phyloP scores from a whole-genome alignment of 2,888 invertebrate genomes.

The Gymnoscelis rufifasciata region DNA sequence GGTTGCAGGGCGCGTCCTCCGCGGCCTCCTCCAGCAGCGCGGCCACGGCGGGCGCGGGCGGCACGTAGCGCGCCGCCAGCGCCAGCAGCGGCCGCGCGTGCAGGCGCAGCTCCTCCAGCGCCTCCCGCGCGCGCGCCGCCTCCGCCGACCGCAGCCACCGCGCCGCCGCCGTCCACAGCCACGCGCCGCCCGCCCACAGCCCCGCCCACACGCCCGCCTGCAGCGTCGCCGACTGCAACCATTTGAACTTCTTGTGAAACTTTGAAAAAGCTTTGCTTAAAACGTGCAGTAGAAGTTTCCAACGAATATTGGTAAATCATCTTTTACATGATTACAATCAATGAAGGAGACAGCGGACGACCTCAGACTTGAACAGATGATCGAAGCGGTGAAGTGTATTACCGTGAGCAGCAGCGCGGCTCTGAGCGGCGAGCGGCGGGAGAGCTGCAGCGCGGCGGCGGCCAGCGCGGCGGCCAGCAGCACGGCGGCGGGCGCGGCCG shows the following conservation, averaged over 20 bases:
- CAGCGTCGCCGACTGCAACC: conserved; percentile 41
- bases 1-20: conserved; percentile 47
- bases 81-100: conserved; percentile 35
- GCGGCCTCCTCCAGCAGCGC: conserved; percentile 46
- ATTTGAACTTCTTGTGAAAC: too few species aligned
- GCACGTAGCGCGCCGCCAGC: conserved; percentile 40
- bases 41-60: conserved; percentile 39
- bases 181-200: conserved; percentile 32
- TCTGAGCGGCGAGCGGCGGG: conserved; percentile 28
- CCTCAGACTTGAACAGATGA: too few species aligned
- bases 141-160: conserved; percentile 33
- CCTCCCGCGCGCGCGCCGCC: conserved; percentile 33
- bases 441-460: conserved; percentile 33
- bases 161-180: conserved; percentile 38
- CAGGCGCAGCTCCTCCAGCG: conserved; percentile 38
- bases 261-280: too few species aligned
- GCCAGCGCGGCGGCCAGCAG: conserved; percentile 45
- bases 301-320: too few species aligned
- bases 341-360: too few species aligned
- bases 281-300: too few species aligned
- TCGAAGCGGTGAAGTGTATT: too few species aligned
- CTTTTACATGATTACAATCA: too few species aligned
- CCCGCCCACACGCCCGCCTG: conserved; percentile 31
- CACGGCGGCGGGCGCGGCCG: conserved; percentile 35
- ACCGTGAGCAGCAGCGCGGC: conserved; percentile 33